Evolutionary conservation across 2,797 vertebrate species (phyloP).

Genomic region (Poliocrania exsul): DNA sequence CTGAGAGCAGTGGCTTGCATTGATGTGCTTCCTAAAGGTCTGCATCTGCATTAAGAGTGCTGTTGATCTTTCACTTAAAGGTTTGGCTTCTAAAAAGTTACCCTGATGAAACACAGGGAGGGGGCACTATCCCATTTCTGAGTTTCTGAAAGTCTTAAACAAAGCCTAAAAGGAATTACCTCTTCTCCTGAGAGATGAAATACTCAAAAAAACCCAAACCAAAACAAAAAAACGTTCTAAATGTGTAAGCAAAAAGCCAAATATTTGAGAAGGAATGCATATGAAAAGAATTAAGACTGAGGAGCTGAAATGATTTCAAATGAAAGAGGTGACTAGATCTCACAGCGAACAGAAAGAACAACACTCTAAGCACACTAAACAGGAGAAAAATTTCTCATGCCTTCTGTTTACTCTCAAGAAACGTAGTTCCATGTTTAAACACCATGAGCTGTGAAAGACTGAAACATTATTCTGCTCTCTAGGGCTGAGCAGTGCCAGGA

Average conservation of each 20-base stretch:
- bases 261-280: not conserved
- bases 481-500: not conserved
- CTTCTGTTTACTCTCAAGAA: not conserved
- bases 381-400: not conserved
- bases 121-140: not conserved
- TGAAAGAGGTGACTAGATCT: not conserved
- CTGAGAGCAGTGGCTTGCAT: slow-evolving; percentile 4
- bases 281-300: not conserved
- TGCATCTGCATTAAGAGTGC: slow-evolving; percentile 8
- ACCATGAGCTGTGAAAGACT: not conserved
- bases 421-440: not conserved
- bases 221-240: not conserved
- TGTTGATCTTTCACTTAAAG: slow-evolving; percentile 14
- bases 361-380: not conserved
- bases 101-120: not conserved
- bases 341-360: not conserved
- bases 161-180: not conserved
- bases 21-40: slow-evolving; percentile 37
- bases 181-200: not conserved
- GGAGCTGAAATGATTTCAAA: not conserved
- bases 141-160: not conserved
- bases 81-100: not conserved
- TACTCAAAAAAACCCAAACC: too few species aligned
- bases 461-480: not conserved
- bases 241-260: not conserved